Percentiles rank a stretch among this genome's conserved stretches.
These are phyloP conservation scores for Scaptomyza tumidula DNA, from an alignment of 2,888 invertebrate genomes.

Conservation along the genomic window DNA sequence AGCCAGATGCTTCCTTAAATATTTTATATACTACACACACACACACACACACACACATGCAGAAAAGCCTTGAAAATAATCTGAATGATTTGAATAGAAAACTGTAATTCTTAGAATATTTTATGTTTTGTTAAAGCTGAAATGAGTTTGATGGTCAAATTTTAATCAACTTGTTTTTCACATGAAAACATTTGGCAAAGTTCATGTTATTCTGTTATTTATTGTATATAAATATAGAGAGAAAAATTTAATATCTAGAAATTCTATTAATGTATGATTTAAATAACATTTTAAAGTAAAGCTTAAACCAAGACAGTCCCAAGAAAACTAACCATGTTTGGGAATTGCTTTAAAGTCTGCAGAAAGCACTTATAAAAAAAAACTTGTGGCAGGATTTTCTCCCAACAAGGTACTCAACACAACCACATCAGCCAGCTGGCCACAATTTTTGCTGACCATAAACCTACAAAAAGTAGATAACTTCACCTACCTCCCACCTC, in stretches of 20 bases:
- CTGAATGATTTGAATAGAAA: neutral
- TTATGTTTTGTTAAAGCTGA: neutral
- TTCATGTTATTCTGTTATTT: too few species aligned
- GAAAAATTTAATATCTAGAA: too few species aligned
- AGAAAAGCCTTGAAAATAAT: neutral
- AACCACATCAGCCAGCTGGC: constrained; percentile 4
- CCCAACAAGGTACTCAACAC: constrained; percentile 8
- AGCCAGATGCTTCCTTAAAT: constrained; percentile 19
- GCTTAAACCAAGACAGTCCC: too few species aligned
- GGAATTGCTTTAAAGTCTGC: neutral
- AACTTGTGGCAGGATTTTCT: neutral
- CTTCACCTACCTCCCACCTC: neutral
- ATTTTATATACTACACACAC: constrained; percentile 4
- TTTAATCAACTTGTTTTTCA: neutral
- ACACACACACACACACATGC: neutral
- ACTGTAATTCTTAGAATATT: neutral
- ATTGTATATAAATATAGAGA: too few species aligned
- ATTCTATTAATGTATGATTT: too few species aligned
- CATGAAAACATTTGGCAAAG: neutral
- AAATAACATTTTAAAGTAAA: too few species aligned
- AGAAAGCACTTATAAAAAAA: neutral
- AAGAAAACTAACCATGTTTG: neutral
- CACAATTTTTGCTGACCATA: constrained; percentile 18
- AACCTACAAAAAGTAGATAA: neutral
- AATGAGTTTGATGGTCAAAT: neutral